Conservation (phyloP, 2,113 vertebrate genomes). For the Ptyas mucosa region DNA sequence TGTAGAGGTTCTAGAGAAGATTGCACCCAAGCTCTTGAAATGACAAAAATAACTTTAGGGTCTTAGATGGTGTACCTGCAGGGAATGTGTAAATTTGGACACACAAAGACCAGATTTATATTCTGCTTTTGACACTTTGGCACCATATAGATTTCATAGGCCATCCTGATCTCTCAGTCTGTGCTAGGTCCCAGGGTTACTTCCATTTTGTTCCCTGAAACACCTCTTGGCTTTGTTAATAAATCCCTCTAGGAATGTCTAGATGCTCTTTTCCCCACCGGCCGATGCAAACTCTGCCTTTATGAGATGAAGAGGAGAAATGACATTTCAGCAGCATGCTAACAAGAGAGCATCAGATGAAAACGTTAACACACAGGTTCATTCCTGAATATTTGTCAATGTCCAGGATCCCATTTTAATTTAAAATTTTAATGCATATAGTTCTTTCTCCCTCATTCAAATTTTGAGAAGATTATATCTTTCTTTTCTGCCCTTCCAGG, state of each 20-base stretch:
- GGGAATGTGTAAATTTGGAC: not conserved
- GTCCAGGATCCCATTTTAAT: constrained; percentile 4
- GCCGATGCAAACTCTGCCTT: not conserved
- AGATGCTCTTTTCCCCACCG: not conserved
- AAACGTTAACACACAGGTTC: constrained; percentile 5
- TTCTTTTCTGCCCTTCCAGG: not conserved
- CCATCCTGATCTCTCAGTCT: rapidly evolving
- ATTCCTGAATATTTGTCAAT: not conserved
- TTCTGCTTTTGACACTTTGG: not conserved
- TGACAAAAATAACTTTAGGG: not conserved
- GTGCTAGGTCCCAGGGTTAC: not conserved
- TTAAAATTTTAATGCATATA: constrained; percentile 21
- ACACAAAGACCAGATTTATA: not conserved
- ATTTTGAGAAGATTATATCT: not conserved
- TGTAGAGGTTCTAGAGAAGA: not conserved
- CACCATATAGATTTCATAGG: not conserved
- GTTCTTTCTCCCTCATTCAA: not conserved
- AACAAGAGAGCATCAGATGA: not conserved
- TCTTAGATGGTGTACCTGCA: not conserved
- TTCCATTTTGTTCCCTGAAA: not conserved
- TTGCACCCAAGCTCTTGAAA: not conserved
- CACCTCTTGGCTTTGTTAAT: not conserved
- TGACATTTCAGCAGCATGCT: not conserved
- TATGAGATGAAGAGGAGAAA: not conserved
- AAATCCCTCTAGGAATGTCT: not conserved